These are phyloP conservation scores for Pteria penguin DNA, from an alignment of 2,888 invertebrate species.

Conservation along the genomic window DNA sequence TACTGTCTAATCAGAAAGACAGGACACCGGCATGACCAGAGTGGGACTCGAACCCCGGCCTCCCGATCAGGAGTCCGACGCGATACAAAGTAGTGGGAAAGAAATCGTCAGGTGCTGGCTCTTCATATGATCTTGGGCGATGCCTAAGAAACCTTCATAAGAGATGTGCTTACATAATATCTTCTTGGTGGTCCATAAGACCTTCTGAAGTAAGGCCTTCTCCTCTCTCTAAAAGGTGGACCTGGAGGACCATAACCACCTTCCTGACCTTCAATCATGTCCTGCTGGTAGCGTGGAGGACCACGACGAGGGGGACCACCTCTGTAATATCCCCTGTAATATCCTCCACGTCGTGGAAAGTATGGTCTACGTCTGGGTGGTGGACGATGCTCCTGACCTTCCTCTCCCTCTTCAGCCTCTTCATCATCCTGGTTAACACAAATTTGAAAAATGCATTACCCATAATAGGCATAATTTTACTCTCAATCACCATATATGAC, in stretches of 20 bases:
- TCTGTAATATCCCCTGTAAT: conserved; percentile 66
- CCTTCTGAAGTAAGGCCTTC: conserved; percentile 30
- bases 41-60: too few species aligned
- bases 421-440: conserved; percentile 75
- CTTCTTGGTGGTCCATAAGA: conserved; percentile 12
- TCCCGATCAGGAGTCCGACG: too few species aligned
- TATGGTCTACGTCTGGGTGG: conserved; percentile 53
- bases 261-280: conserved; percentile 7
- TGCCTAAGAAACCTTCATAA: too few species aligned
- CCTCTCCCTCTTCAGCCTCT: conserved; percentile 79
- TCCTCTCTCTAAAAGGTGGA: conserved; percentile 9
- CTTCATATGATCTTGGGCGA: too few species aligned
- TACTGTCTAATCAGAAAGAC: too few species aligned
- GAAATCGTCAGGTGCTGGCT: too few species aligned
- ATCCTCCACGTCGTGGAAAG: conserved; percentile 56
- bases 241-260: not conserved
- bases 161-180: not conserved
- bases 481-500: too few species aligned
- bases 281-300: conserved; percentile 22
- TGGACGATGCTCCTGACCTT: conserved; percentile 52
- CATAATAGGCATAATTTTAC: too few species aligned
- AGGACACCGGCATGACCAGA: too few species aligned
- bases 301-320: conserved; percentile 63
- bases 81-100: too few species aligned
- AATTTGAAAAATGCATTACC: too few species aligned